These are phyloP conservation scores for Hermaeophaga mercurialis DNA, from an alignment of 2,888 invertebrate genomes.

Conservation along the genomic window DNA sequence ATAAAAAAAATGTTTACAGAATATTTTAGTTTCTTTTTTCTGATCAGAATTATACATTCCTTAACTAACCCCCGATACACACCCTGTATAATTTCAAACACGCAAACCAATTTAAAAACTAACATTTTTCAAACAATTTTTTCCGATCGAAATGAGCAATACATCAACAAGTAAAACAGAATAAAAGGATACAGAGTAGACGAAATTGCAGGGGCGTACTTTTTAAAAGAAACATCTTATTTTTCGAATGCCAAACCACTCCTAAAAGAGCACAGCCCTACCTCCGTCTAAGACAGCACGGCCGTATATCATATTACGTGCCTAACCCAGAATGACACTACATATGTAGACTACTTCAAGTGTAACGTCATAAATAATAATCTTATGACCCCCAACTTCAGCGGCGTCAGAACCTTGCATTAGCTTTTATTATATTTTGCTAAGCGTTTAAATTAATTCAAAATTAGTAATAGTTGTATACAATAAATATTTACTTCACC, in stretches of 20 bases:
- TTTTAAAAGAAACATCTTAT: constrained; percentile 40
- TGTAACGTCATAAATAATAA: constrained; percentile 44
- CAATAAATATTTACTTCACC: no score
- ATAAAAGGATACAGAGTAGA: constrained; percentile 14
- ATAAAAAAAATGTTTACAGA: no score
- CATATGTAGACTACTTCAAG: constrained; percentile 44
- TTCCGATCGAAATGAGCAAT: constrained; percentile 9
- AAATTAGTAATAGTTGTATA: no score
- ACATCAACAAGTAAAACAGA: constrained; percentile 9
- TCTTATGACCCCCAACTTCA: constrained; percentile 36
- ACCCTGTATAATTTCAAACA: no score
- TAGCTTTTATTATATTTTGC: no score
- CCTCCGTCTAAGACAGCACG: constrained; percentile 38
- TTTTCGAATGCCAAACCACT: constrained; percentile 45
- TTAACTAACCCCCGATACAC: no score
- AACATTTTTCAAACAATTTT: no score
- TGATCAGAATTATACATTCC: no score
- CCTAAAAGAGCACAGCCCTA: constrained; percentile 38
- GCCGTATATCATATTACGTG: constrained; percentile 47
- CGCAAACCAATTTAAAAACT: no score
- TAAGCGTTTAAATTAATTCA: no score
- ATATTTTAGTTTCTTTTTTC: no score
- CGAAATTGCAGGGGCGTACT: constrained; percentile 28
- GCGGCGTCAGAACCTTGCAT: constrained; percentile 15
- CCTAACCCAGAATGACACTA: constrained; percentile 48